Evolutionary conservation across 2,113 vertebrate species (phyloP), one percentile per base, ranked within the genome.

Genomic region (Cyprinodon tularosa): DNA sequence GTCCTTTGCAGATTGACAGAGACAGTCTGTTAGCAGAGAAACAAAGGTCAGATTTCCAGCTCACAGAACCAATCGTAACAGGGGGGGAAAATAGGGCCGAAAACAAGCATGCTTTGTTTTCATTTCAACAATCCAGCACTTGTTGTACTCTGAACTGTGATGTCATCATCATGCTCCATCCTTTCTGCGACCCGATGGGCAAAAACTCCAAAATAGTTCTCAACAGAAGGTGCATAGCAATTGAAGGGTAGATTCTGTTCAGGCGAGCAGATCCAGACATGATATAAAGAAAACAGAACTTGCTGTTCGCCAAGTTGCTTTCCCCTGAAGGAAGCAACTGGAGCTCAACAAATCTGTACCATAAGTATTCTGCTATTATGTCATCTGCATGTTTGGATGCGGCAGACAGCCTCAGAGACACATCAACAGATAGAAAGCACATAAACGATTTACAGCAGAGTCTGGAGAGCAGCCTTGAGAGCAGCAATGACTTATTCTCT

Each of bases 1-100:
- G 65, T 70, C 80, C 73, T 74, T 61, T 9, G 22, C 63, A 53
- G 78, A 64, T 67, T 62, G 48, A 83, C 90, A 93, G 86, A 90
- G 90, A 84, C 59, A 65, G 71, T 90, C 89, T 94, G 91, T 94
- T 90, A 88, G 71, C 74, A 57, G 53, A 71, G 82, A 87, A 90
- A 94, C 87, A 92, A 92, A 91, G 89, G 88, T 89, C 89, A 91
- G 84, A 89, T 86, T 89, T 88, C 84, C 81, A 79, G 83, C 87
- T 89, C 87, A 78, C 82, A 91, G 86, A 86, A 88, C 57, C 36
- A 82, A 85, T 81, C 80, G 62, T 87, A 78, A 83, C 81, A 85
- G 67, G 71, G 73, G 20, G 38, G 4, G 15, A n/a, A 74, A 77
- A 77, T 73, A 62, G 67, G 71, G 22, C 62, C 4, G 40, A 42